These are phyloP conservation scores for Ephialtes manifestator DNA, from an alignment of 2,888 invertebrate species.

Conservation along the genomic window DNA sequence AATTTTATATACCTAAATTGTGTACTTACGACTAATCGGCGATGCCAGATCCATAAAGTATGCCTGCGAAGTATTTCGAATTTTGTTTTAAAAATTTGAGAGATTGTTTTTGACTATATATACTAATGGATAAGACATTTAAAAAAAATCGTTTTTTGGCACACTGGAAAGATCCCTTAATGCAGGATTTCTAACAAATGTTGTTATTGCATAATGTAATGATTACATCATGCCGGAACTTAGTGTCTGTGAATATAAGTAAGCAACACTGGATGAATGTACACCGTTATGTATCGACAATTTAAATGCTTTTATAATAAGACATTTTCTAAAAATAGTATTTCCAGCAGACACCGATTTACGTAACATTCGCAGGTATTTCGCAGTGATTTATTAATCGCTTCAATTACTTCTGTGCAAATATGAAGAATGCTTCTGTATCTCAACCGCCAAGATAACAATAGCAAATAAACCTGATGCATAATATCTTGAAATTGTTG, in stretches of 20 bases:
- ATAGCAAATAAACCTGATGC: slow-evolving; percentile 19
- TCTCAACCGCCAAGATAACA: slow-evolving; percentile 34
- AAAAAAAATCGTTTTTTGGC: no score
- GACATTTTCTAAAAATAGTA: background rate
- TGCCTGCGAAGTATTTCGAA: no score
- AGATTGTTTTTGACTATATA: no score
- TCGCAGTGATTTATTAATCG: background rate
- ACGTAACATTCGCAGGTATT: background rate
- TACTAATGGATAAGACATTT: no score
- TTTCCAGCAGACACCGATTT: background rate
- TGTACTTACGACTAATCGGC: no score
- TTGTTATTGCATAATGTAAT: background rate
- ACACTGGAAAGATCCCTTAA: no score
- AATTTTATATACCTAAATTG: no score
- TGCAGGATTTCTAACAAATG: background rate
- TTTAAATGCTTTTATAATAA: background rate
- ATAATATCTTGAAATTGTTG: slow-evolving; percentile 8
- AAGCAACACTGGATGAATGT: background rate
- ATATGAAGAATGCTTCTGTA: background rate
- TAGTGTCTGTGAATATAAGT: background rate
- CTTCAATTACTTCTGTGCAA: slow-evolving; percentile 3
- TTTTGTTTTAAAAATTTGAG: no score
- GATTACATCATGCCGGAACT: background rate
- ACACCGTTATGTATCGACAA: no score
- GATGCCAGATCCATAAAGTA: no score